Evolutionary conservation across 2,797 vertebrate genomes (phyloP), one percentile per base, ranked within the genome.

Genomic region (Echiichthys vipera): DNA sequence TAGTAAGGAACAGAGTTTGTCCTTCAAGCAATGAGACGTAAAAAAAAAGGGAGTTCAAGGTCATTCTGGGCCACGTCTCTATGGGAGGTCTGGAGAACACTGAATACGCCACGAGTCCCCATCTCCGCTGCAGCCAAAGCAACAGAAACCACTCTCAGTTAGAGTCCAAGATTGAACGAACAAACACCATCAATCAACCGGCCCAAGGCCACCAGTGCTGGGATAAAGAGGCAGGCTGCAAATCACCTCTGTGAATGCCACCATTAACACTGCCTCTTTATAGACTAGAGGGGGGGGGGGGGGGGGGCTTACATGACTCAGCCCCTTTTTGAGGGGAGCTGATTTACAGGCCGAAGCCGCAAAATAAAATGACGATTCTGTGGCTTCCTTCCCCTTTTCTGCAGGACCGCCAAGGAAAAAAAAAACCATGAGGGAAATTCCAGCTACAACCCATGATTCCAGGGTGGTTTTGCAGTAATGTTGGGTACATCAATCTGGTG

Each of bases 181-280:
- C 84, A 77, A 83, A 83, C 74, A 45, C 50, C 76, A 88, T 91
- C 68, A 84, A 91, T 89, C 85, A 82, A 54, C 54, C 1, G 18
- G 29, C 66, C 43, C 57, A 20, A 87, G 80, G 83, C 84, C 83
- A 88, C 82, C 77, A 65, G 76, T 9, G 57, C 74, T 29, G 81
- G 74, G 43, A 77, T 68, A 78, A 84, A 81, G 73, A 84, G 13
- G 40, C 66, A 65, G 61, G 64, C 87, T 75, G 70, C 81, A 89
- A 91, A 89, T 87, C 87, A 81, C 71, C 46, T 27, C 59, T 25
- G 47, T 68, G 80, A 85, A 81, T 54, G 71, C 67, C 70, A 61
- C 81, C 71, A 88, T 87, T 85, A 87, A 87, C 81, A 81, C 79
- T 9, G 51, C 22, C 49, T 77, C 71, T 90, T 83, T 85, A 83